Evolutionary conservation across 2,797 vertebrate genomes (phyloP).

Genomic region (Aeoliscus strigatus): DNA sequence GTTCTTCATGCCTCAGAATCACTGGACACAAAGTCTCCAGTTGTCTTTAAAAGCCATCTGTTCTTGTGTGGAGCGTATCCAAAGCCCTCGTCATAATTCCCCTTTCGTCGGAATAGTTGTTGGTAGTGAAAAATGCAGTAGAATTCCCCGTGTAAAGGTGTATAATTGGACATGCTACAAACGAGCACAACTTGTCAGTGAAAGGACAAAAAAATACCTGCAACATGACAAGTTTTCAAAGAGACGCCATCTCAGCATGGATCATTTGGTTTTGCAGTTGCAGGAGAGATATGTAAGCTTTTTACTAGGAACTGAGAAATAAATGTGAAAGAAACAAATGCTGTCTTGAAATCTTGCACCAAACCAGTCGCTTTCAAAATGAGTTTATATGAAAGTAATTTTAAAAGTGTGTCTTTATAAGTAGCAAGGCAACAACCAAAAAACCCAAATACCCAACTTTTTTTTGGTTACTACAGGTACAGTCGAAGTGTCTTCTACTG

Average conservation of each 20-base stretch:
- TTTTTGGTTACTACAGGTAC: too few species aligned
- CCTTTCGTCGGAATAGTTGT: slow-evolving; percentile 75
- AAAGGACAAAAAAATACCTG: background rate
- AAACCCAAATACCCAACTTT: too few species aligned
- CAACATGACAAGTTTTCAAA: background rate
- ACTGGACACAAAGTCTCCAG: background rate
- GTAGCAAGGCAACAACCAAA: too few species aligned
- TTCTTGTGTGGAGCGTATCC: slow-evolving; percentile 71
- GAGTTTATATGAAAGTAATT: too few species aligned
- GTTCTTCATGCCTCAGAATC: slow-evolving; percentile 40
- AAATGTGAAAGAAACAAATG: too few species aligned
- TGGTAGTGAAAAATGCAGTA: slow-evolving; percentile 85
- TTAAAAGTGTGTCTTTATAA: too few species aligned
- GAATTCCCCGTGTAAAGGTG: slow-evolving; percentile 72
- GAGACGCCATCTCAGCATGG: too few species aligned
- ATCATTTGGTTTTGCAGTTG: background rate
- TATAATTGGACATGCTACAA: slow-evolving; percentile 79
- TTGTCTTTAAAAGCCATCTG: slow-evolving; percentile 57
- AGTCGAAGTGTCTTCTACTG: too few species aligned
- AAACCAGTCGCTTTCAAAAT: too few species aligned
- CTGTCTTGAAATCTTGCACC: too few species aligned
- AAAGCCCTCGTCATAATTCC: slow-evolving; percentile 78
- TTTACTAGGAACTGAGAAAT: too few species aligned
- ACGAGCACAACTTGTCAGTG: slow-evolving; percentile 30
- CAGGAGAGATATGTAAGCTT: too few species aligned